Evolutionary conservation across 2,113 vertebrate genomes (phyloP).

Genomic region (Rhizomys pruinosus): DNA sequence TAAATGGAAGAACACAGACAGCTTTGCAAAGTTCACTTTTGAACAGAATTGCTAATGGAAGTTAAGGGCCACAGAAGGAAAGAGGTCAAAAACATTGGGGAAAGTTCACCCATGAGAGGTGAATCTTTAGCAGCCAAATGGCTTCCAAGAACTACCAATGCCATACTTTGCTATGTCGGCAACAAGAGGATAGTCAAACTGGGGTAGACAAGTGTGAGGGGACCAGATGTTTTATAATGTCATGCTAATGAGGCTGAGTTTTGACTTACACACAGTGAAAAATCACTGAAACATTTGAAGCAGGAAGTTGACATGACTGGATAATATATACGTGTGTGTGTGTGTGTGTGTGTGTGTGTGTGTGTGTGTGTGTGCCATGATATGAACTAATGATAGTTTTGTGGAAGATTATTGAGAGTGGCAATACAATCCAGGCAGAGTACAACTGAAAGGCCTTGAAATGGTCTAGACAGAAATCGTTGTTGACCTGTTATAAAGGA

Average conservation of each 20-base stretch:
- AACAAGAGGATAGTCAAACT: neutral
- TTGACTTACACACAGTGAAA: constrained; percentile 14
- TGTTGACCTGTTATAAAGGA: neutral
- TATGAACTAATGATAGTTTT: neutral
- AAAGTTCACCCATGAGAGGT: neutral
- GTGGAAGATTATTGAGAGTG: neutral
- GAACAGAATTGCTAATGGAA: neutral
- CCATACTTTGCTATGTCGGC: neutral
- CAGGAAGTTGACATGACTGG: neutral
- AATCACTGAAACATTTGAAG: constrained; percentile 29
- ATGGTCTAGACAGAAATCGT: neutral
- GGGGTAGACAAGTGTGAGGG: neutral
- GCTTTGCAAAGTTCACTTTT: constrained; percentile 18
- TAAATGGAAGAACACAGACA: neutral
- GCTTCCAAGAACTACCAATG: neutral
- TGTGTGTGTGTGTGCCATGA: no score
- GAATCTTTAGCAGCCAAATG: neutral
- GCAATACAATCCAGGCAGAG: neutral
- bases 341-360: no score
- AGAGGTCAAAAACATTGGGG: neutral
- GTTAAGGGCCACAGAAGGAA: neutral
- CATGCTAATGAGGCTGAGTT: constrained; percentile 7
- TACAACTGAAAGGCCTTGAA: neutral
- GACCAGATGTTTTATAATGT: neutral
- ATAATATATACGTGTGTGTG: neutral